phyloP scores from a whole-genome alignment of 1,140 invertebrate genomes.

The Aphaenogaster floridana region DNA sequence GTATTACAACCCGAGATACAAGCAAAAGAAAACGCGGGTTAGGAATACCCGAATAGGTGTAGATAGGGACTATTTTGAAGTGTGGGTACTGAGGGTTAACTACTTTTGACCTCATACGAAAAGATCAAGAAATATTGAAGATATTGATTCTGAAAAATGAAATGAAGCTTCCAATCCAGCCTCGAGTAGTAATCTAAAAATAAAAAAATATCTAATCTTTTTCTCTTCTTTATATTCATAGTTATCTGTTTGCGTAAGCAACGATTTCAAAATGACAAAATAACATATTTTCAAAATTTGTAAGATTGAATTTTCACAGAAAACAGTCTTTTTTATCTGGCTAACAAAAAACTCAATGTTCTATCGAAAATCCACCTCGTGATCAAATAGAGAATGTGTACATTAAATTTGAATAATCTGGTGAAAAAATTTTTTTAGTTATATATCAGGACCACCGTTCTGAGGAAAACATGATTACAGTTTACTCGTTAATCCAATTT shows the following conservation, averaged over 20 bases:
- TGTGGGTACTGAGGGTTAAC: no score
- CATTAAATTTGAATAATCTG: not conserved
- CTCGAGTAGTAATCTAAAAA: no score
- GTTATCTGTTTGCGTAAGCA: no score
- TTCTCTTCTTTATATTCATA: no score
- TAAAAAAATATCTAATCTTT: no score
- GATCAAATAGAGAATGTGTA: not conserved
- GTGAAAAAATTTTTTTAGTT: not conserved
- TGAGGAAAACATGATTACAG: not conserved
- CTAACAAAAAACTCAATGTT: not conserved
- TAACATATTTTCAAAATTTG: not conserved
- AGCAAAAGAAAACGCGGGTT: no score
- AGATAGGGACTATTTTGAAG: no score
- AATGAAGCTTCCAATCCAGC: not conserved
- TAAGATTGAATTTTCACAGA: not conserved
- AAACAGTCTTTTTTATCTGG: not conserved
- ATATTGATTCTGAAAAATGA: not conserved
- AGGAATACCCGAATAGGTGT: no score
- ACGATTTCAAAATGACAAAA: not conserved
- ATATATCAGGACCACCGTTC: not conserved
- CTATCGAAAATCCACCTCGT: not conserved
- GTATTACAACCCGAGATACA: no score
- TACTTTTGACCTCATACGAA: not conserved
- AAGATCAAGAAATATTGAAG: not conserved
- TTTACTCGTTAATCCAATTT: not conserved